Conservation (phyloP, 2,888 invertebrate species). For the Cartodere bifasciata region DNA sequence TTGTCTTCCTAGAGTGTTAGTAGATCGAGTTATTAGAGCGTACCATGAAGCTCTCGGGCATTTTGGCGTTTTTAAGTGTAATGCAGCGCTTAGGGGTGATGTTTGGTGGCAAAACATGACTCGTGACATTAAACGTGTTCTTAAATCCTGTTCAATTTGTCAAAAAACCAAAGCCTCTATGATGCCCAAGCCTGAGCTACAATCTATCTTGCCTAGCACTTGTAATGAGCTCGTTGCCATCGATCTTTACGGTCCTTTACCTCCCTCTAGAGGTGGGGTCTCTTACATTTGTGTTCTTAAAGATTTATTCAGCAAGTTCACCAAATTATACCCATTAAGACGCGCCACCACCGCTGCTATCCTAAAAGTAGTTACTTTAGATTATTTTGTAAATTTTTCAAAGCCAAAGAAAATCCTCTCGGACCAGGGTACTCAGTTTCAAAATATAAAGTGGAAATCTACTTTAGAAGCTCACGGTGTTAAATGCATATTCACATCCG, state of each 20-base stretch:
- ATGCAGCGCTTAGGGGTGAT: too few species aligned
- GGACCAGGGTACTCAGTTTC: too few species aligned
- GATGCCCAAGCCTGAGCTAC: slow-evolving; percentile 2
- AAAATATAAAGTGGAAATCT: too few species aligned
- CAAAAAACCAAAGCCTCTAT: slow-evolving; percentile 9
- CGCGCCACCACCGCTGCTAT: too few species aligned
- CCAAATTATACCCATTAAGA: too few species aligned
- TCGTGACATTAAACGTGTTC: slow-evolving; percentile 5
- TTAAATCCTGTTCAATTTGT: slow-evolving; percentile 10
- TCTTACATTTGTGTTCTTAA: too few species aligned
- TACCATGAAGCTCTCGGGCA: slow-evolving; percentile 2
- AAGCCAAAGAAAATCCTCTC: too few species aligned
- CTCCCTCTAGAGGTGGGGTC: too few species aligned
- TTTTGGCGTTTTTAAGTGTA: slow-evolving; percentile 4
- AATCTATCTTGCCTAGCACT: slow-evolving; percentile 4
- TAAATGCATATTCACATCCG: slow-evolving; percentile 9
- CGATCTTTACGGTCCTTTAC: slow-evolving; percentile 9
- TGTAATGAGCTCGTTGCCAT: slow-evolving; percentile 6
- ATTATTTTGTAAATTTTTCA: too few species aligned
- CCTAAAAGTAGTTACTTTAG: too few species aligned
- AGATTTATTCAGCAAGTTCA: too few species aligned
- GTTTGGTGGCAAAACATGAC: slow-evolving; percentile 9
- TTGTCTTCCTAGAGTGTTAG: slow-evolving; percentile 1
- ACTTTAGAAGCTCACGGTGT: slow-evolving; percentile 9
- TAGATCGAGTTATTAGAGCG: slow-evolving; percentile 2